Evolutionary conservation across 2,888 invertebrate species (phyloP).

Genomic region (Tenthredo scrophulariae): DNA sequence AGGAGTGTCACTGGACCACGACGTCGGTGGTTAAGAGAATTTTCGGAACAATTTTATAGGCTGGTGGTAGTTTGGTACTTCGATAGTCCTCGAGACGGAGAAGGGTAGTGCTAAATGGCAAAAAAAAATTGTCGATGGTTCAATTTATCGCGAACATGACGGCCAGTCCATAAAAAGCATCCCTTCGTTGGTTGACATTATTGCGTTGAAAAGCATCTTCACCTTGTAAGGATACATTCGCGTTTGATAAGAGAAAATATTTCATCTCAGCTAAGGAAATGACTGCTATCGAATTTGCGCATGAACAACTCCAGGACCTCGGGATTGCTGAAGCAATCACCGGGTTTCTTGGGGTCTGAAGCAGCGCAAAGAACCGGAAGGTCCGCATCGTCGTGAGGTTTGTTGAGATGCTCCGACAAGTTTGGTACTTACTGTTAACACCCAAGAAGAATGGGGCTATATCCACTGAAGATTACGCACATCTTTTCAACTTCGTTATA

Average conservation of each 20-base stretch:
- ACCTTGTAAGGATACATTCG: constrained; percentile 81
- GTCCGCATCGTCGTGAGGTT: constrained; percentile 80
- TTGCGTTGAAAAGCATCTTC: constrained; percentile 82
- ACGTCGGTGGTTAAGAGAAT: constrained; percentile 69
- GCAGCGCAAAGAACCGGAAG: constrained; percentile 79
- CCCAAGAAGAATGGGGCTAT: constrained; percentile 77
- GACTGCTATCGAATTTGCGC: constrained; percentile 68
- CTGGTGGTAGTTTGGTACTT: constrained; percentile 80
- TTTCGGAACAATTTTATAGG: constrained; percentile 80
- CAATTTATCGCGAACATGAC: constrained; percentile 80
- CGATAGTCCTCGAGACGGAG: constrained; percentile 80
- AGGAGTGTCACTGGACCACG: too few species aligned
- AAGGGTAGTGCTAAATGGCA: constrained; percentile 80
- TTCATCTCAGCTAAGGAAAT: constrained; percentile 80
- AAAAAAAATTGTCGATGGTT: constrained; percentile 82
- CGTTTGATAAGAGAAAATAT: constrained; percentile 83
- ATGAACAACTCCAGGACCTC: constrained; percentile 56
- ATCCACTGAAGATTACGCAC: constrained; percentile 72
- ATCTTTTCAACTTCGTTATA: neutral
- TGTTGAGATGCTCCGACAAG: constrained; percentile 82
- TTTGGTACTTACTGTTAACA: constrained; percentile 80
- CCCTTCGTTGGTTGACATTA: constrained; percentile 82
- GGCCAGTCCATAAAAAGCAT: constrained; percentile 79
- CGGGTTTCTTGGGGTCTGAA: constrained; percentile 66
- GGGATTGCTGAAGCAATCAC: constrained; percentile 55